Conservation (phyloP, 2,113 vertebrate species). For the Zapornia atra region DNA sequence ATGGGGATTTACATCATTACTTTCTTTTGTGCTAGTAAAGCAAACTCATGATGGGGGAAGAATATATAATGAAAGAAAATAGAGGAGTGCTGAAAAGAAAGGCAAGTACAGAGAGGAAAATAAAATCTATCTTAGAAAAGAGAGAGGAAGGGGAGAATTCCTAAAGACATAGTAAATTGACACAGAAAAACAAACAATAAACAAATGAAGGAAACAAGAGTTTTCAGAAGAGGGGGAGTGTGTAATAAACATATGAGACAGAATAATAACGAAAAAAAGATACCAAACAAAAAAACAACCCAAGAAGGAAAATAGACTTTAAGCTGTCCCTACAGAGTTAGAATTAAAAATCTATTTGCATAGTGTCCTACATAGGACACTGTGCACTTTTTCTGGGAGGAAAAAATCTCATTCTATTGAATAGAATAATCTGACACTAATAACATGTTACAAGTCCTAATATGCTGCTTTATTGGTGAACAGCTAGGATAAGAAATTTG, state of each 20-base stretch:
- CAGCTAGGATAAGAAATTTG: background rate
- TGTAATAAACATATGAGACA: background rate
- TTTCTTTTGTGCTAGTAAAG: background rate
- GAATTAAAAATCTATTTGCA: background rate
- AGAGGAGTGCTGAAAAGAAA: background rate
- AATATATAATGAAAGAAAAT: background rate
- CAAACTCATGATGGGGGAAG: fast-evolving
- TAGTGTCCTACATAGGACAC: background rate
- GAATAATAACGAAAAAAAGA: background rate
- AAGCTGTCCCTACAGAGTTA: background rate
- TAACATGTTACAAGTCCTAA: background rate
- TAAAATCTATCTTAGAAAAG: background rate
- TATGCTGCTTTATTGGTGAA: background rate
- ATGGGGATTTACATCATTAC: too few species aligned
- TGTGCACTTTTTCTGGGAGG: background rate
- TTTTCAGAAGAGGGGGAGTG: background rate
- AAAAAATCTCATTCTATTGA: background rate
- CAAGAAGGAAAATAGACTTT: background rate
- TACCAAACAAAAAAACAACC: too few species aligned
- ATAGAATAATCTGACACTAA: background rate
- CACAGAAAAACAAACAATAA: background rate
- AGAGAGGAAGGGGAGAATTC: background rate
- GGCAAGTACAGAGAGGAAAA: background rate
- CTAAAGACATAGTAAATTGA: background rate
- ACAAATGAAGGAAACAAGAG: background rate